Conservation (phyloP, 2,797 vertebrate species). For the Champsocephalus gunnari region DNA sequence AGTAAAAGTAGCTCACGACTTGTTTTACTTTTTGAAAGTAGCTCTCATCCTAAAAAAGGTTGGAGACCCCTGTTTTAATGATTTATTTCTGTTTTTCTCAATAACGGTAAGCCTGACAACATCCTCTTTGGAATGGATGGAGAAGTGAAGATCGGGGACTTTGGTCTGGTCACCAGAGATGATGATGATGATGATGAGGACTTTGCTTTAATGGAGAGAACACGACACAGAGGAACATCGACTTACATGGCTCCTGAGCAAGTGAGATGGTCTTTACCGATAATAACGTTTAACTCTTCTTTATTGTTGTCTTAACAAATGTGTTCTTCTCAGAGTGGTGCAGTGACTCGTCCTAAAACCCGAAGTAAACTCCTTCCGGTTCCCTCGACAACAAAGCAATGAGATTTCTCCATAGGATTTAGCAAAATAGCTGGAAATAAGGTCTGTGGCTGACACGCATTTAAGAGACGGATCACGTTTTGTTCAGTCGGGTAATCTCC, state of each 20-base stretch:
- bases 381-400: too few species aligned
- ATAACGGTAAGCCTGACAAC: slow-evolving; percentile 84
- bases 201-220: neutral
- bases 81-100: slow-evolving; percentile 12
- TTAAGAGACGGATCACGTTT: too few species aligned
- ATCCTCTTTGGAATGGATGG: slow-evolving; percentile 85
- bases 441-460: too few species aligned
- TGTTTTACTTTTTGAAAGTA: too few species aligned
- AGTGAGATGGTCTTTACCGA: slow-evolving; percentile 8
- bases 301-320: neutral
- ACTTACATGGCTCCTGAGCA: slow-evolving; percentile 25
- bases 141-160: slow-evolving; percentile 90
- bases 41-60: too few species aligned
- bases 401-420: too few species aligned
- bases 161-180: slow-evolving; percentile 86
- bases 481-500: too few species aligned
- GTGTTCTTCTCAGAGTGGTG: neutral
- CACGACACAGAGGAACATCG: neutral
- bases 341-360: too few species aligned
- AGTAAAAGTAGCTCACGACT: too few species aligned
- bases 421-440: too few species aligned
- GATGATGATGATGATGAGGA: slow-evolving; percentile 8
- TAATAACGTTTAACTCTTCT: neutral
- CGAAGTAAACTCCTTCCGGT: too few species aligned
- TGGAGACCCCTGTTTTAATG: neutral